These are phyloP conservation scores for Epicauta chinensis DNA, from an alignment of 1,140 invertebrate genomes.

Conservation along the genomic window DNA sequence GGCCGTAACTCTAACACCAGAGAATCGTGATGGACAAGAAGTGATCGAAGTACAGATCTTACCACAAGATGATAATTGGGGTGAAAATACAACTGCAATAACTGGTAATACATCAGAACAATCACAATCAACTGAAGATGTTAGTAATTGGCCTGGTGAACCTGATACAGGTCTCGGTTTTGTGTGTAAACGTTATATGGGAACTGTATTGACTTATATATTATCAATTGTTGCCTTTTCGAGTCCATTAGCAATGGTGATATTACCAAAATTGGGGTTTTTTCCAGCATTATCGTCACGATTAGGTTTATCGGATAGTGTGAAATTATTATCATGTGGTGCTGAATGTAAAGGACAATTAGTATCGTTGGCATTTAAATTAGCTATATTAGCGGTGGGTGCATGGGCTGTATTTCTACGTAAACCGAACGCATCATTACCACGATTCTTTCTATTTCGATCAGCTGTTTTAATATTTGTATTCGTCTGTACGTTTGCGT, in stretches of 20 bases:
- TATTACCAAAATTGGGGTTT: slow-evolving; percentile 83
- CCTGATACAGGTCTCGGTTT: slow-evolving; percentile 64
- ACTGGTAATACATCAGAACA: slow-evolving; percentile 95
- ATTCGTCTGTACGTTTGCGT: slow-evolving; percentile 89
- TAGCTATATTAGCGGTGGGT: slow-evolving; percentile 84
- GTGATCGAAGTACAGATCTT: slow-evolving; percentile 81
- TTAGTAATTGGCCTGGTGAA: slow-evolving; percentile 71
- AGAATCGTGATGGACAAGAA: slow-evolving; percentile 59
- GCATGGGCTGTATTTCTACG: slow-evolving; percentile 85
- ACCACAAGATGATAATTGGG: slow-evolving; percentile 96
- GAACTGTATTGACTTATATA: slow-evolving; percentile 66
- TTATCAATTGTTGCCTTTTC: slow-evolving; percentile 78
- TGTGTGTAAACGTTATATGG: slow-evolving; percentile 72
- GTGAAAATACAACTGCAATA: slow-evolving; percentile 93
- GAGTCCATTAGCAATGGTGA: slow-evolving; percentile 90
- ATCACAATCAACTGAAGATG: slow-evolving; percentile 88
- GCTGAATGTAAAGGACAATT: slow-evolving; percentile 80
- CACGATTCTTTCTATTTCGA: slow-evolving; percentile 86
- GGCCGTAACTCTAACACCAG: slow-evolving; percentile 54
- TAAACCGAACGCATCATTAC: slow-evolving; percentile 77
- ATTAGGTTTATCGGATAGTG: slow-evolving; percentile 52
- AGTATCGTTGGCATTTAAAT: slow-evolving; percentile 85
- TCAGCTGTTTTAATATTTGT: slow-evolving; percentile 81
- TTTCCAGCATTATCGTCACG: slow-evolving; percentile 53
- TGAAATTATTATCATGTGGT: slow-evolving; percentile 60